Conservation (phyloP, 2,888 invertebrate species). For the Drosophila bunnanda region DNA sequence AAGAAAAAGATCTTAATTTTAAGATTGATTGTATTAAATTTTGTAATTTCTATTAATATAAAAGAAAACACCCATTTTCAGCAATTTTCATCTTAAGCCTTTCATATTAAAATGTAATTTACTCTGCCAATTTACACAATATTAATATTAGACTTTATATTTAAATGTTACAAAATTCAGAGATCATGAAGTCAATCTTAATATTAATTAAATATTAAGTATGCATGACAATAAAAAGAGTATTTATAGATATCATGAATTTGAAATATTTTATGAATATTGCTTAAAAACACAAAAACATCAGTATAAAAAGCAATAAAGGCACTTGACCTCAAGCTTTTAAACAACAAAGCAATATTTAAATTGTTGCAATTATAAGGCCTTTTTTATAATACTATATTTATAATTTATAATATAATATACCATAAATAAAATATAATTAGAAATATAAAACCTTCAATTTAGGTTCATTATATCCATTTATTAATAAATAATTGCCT, state of each 20-base stretch:
- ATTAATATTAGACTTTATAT: background rate
- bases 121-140: background rate
- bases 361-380: fast-evolving
- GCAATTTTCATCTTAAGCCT: too few species aligned
- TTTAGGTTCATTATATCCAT: background rate
- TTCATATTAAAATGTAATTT: too few species aligned
- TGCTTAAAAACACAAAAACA: background rate
- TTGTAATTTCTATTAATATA: background rate
- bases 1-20: too few species aligned
- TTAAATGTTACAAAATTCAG: too few species aligned
- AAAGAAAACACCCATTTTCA: background rate
- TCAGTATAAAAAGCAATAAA: background rate
- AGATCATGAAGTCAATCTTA: background rate
- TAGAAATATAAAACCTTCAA: background rate
- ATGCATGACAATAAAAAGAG: background rate
- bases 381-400: background rate
- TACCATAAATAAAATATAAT: too few species aligned
- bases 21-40: background rate
- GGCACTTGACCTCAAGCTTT: background rate
- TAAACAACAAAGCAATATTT: background rate
- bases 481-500: background rate
- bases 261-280: background rate
- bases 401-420: too few species aligned
- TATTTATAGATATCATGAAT: background rate
- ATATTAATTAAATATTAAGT: background rate